Percentiles rank a stretch among this genome's conserved stretches.
phyloP scores from a whole-genome alignment of 2,113 vertebrate species.

The Alouatta palliata region DNA sequence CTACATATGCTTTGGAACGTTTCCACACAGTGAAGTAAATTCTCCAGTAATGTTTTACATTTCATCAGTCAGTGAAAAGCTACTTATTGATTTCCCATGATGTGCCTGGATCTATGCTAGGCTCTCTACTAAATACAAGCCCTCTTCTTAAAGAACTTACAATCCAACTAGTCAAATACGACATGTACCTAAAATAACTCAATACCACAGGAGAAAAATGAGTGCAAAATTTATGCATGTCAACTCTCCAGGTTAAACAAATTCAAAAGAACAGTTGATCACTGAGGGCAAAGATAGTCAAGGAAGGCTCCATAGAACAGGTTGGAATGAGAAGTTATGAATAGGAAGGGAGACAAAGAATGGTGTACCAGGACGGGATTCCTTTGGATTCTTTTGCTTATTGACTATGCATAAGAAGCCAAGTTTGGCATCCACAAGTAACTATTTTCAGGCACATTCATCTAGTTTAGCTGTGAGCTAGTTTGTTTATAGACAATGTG shows the following conservation, averaged over 20 bases:
- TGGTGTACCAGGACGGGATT: neutral
- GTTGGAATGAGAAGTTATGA: neutral
- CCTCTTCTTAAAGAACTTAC: neutral
- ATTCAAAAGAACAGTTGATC: neutral
- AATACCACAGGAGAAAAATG: neutral
- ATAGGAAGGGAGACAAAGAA: neutral
- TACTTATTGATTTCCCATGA: neutral
- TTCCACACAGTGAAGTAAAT: neutral
- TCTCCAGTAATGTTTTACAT: neutral
- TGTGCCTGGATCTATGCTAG: neutral
- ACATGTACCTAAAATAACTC: neutral
- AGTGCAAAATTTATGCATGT: neutral
- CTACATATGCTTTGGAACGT: neutral
- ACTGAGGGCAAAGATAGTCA: neutral
- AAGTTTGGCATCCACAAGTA: conserved; percentile 41
- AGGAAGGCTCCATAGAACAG: neutral
- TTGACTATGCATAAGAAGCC: neutral
- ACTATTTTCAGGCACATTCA: conserved; percentile 30
- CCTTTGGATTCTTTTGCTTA: conserved; percentile 5
- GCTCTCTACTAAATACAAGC: neutral
- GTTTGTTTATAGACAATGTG: conserved; percentile 20
- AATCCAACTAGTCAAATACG: neutral
- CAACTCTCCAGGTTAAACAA: neutral
- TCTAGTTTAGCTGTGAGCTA: conserved; percentile 46
- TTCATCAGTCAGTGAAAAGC: neutral